Evolutionary conservation across 2,888 invertebrate genomes (phyloP), one percentile per base, ranked within the genome.

Genomic region (Pseudococcus viburni): DNA sequence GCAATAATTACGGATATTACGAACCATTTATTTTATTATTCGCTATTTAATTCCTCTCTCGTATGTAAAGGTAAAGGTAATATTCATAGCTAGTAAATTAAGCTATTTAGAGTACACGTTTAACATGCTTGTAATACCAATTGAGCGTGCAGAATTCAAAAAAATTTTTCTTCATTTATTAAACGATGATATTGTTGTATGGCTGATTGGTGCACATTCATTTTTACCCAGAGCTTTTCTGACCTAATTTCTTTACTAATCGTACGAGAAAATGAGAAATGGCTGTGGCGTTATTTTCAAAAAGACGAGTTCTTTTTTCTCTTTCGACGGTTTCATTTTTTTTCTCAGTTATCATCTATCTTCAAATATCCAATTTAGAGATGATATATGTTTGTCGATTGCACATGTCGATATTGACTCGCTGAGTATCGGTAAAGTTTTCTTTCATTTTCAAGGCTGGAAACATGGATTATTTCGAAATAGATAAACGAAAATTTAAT

Each of bases 1-100:
- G 55, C 55, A 55, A 55, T 55, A 55, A 55, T 55, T 55, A 55
- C n/a, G 55, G 55, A 55, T n/a, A 55, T 55, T 55, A 55, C 55
- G n/a, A 6, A 15, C 55, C 55, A 55, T 55, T 55, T 55, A 55
- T 55, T 55, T 55, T 55, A 55, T 55, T 55, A 55, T 55, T 55
- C 55, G 55, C 55, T 17, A n/a, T 55, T 55, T 55, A 55, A n/a
- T 55, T 55, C 51, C 12, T 51, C 55, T 55, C 55, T n/a, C n/a
- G 48, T 51, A 51, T 4, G 12, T 12, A 51, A 51, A 51, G 48
- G 48, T 51, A 51, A 42, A 42, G 42, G 15, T 51, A 51, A 55
- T 55, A n/a, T 55, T 55, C 55, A n/a, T 55, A 55, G 55, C 55
- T 55, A 55, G 55, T 55, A 55, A 55, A 55, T 55, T 55, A 55